phyloP scores from a whole-genome alignment of 2,797 vertebrate species.

The Dryobates pubescens region DNA sequence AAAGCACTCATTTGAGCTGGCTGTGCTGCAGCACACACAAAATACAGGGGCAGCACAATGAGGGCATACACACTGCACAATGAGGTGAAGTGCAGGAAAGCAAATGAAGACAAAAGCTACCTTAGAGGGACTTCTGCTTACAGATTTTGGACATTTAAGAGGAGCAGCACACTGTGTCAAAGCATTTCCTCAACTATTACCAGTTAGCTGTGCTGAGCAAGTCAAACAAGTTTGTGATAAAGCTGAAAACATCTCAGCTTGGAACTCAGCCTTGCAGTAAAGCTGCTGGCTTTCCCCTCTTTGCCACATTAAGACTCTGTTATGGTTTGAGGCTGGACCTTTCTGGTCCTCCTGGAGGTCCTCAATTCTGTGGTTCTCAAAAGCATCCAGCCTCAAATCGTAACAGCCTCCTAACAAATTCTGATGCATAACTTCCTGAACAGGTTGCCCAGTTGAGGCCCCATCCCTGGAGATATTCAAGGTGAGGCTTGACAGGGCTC shows the following conservation, averaged over 20 bases:
- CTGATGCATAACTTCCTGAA: background rate
- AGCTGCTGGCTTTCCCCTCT: background rate
- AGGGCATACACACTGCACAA: background rate
- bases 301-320: background rate
- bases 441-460: no score
- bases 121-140: background rate
- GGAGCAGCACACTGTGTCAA: background rate
- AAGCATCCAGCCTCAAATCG: no score
- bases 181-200: background rate
- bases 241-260: background rate
- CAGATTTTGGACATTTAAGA: background rate
- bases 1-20: background rate
- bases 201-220: background rate
- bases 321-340: no score
- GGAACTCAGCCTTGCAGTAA: background rate
- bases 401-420: background rate
- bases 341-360: no score
- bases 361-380: no score
- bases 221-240: background rate
- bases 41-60: background rate
- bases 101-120: no score
- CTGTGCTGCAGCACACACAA: background rate
- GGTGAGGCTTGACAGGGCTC: no score
- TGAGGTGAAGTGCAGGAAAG: rapidly evolving
- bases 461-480: no score